Percentiles rank a stretch among this genome's conserved stretches.
Conservation (phyloP, 2,113 vertebrate species). For the Seriola rivoliana region DNA sequence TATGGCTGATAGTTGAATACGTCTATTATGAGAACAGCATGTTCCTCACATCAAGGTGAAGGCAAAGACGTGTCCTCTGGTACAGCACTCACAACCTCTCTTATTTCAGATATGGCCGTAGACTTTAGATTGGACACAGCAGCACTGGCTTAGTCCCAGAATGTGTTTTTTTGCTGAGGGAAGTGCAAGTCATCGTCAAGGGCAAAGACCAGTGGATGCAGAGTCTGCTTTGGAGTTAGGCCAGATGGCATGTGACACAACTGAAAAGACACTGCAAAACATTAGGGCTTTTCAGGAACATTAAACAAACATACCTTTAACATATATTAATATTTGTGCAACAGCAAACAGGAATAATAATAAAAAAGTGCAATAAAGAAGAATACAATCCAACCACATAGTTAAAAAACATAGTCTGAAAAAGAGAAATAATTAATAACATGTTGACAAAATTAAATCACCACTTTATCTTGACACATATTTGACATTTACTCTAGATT, state of each 20-base stretch:
- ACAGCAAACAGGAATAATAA: neutral
- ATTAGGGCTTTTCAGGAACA: slow-evolving; percentile 27
- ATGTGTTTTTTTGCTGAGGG: slow-evolving; percentile 34
- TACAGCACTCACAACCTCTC: neutral
- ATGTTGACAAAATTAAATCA: neutral
- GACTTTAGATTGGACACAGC: slow-evolving; percentile 40
- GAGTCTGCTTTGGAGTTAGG: slow-evolving; percentile 46
- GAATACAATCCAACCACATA: neutral
- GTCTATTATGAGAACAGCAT: neutral
- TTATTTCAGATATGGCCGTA: slow-evolving; percentile 21
- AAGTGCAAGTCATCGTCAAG: slow-evolving; percentile 71
- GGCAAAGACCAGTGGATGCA: slow-evolving; percentile 48
- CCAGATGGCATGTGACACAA: slow-evolving; percentile 54
- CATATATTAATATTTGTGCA: neutral
- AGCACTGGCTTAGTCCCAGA: slow-evolving; percentile 54
- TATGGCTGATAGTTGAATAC: neutral
- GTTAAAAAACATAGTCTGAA: too few species aligned
- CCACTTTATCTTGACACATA: neutral
- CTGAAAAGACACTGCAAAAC: slow-evolving; percentile 28
- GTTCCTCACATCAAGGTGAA: slow-evolving; percentile 39
- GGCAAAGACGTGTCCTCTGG: slow-evolving; percentile 28
- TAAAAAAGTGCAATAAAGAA: neutral
- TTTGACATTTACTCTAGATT: neutral
- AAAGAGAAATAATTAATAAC: neutral
- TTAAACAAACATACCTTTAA: neutral